A percentile compares a stretch with the other conserved stretches of the same genome.
Conservation (phyloP, 2,888 invertebrate genomes). For the Acheta domesticus region DNA sequence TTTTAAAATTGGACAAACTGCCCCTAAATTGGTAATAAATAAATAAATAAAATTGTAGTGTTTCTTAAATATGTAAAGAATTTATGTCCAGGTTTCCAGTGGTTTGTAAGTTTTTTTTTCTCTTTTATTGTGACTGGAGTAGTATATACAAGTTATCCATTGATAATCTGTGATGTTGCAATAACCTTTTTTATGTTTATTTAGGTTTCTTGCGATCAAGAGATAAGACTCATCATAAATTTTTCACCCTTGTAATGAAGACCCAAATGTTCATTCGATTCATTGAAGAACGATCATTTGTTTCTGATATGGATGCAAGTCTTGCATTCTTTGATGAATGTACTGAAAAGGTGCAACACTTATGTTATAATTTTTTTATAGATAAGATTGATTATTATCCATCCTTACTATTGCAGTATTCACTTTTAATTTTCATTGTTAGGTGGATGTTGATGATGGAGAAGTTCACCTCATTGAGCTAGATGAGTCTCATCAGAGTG, state of each 20-base stretch:
- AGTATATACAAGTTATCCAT: no score
- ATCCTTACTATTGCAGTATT: not conserved
- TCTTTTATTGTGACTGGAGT: no score
- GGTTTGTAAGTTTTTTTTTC: no score
- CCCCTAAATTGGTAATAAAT: no score
- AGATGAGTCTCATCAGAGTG: conserved; percentile 74
- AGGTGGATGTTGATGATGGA: conserved; percentile 52
- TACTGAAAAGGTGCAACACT: conserved; percentile 66
- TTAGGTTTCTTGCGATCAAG: conserved; percentile 74
- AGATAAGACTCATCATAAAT: conserved; percentile 81
- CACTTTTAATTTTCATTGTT: conserved; percentile 21
- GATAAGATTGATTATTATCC: not conserved
- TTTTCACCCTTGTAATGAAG: conserved; percentile 82
- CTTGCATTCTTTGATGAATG: conserved; percentile 97
- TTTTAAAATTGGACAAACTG: no score
- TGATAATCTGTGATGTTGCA: not conserved
- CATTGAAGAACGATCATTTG: conserved; percentile 97
- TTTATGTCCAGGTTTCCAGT: no score
- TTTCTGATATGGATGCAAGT: conserved; percentile 95
- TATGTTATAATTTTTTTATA: not conserved
- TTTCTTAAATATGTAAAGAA: no score
- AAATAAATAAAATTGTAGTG: no score
- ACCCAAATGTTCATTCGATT: conserved; percentile 98
- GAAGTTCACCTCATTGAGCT: conserved; percentile 71
- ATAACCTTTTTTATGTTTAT: not conserved